Base-by-base conservation (phyloP, 2,113 vertebrate species). In the Chaetodon trifascialis region DNA sequence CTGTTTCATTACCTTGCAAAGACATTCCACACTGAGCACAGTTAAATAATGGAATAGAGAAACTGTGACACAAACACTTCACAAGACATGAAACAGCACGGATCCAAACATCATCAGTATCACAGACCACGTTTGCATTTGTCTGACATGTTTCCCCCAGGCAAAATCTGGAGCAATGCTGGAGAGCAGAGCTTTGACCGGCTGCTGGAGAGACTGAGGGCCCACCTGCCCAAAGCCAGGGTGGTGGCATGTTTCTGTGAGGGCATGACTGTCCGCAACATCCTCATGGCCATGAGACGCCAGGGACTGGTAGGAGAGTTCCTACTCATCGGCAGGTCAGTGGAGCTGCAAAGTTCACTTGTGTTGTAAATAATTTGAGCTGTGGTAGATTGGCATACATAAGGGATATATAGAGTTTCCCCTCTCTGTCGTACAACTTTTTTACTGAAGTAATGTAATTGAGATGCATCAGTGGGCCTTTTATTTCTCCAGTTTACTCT, bases 191-290 rank as follows among this genome's bases (percentile, higher is more conserved):
- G 96, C 88, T 99, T 99, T 16, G 98, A 99, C 88, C 97, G 97
- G 17, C 93, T 99, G 84, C 93, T 99, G 90, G 93, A 96, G 84
- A 97, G 98, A 70, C 96, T 99, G 54, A 93, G 94, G 15, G 96
- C 95, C 49, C 97, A 99, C 82, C 93, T 99, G 88, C 98, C 98
- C 84, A 99, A 99, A 86, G 98, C 98, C 1, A 94, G 98, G 17
- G 98, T 99, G 58, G 98, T 99, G 30, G 98, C 96, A 0, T 99
- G 98, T 92, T 99, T 99, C 95, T 99, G 98, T 21, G 98, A 99
- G 67, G 98, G 98, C 88, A 99, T 99, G 98, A 99, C 98, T 0
- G 96, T 99, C 68, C 94, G 98, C 34, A 98, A 98, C 51, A 97
- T 99, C 79, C 91, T 99, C 51, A 99, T 99, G 97, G 98, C 98